phyloP scores from a whole-genome alignment of 1,140 invertebrate species.

The Drosophila nebulosa region DNA sequence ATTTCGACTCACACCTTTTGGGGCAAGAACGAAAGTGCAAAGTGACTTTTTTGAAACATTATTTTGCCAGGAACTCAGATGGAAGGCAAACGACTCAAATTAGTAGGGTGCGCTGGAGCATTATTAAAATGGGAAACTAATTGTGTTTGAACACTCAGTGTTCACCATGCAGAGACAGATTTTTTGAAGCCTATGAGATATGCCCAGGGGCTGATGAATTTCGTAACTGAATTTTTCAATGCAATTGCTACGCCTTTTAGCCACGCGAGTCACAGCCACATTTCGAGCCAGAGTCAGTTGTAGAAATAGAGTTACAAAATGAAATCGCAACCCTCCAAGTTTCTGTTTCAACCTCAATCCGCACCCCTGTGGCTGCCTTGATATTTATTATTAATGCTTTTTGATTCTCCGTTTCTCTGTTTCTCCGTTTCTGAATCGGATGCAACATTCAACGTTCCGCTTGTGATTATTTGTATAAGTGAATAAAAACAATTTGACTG shows the following conservation, averaged over 20 bases:
- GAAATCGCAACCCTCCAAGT: slow-evolving; percentile 43
- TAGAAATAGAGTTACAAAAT: neutral
- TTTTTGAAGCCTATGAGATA: too few relatives aligned
- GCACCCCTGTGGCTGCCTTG: slow-evolving; percentile 30
- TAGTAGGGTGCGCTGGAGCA: neutral
- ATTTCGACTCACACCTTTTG: too few relatives aligned
- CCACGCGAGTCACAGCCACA: slow-evolving; percentile 7
- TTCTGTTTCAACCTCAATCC: neutral
- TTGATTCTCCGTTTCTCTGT: slow-evolving; percentile 29
- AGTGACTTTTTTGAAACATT: neutral
- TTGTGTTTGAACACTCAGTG: neutral
- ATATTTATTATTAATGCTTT: slow-evolving; percentile 47
- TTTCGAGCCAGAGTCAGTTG: neutral
- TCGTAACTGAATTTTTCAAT: slow-evolving; percentile 22
- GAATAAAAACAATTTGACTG: slow-evolving; percentile 79
- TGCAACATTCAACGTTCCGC: slow-evolving; percentile 24
- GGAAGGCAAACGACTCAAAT: neutral
- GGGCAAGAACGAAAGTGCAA: neutral
- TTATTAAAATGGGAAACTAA: neutral
- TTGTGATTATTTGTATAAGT: slow-evolving; percentile 68
- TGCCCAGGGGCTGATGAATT: slow-evolving; percentile 8
- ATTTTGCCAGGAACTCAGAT: neutral
- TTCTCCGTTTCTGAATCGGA: slow-evolving; percentile 15
- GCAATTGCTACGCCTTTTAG: slow-evolving; percentile 23
- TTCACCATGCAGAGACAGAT: neutral